Percentiles rank a stretch among this genome's conserved stretches.
Evolutionary conservation across 2,797 vertebrate genomes (phyloP).

Genomic region (Spheniscus humboldti): DNA sequence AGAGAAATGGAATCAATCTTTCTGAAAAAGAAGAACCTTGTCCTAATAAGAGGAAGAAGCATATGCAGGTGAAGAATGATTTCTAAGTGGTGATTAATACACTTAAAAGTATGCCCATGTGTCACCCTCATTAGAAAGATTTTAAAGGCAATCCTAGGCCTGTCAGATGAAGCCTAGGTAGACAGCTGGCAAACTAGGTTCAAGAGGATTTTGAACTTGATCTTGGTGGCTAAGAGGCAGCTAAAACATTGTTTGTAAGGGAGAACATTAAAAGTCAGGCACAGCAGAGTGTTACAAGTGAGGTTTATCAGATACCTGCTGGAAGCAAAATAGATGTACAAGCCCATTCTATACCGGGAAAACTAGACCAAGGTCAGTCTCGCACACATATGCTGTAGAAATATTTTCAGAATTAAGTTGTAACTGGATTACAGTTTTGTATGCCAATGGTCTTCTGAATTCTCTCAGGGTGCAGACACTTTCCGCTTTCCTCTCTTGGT

Average conservation of each 20-base stretch:
- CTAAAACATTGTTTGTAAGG: background rate
- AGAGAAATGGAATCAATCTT: background rate
- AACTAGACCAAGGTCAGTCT: background rate
- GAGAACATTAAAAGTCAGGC: background rate
- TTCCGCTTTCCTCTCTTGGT: background rate
- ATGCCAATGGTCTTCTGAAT: background rate
- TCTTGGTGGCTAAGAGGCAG: background rate
- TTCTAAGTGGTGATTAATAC: background rate
- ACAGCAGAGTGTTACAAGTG: background rate
- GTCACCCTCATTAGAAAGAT: background rate
- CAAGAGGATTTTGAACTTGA: background rate
- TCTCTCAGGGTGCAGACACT: background rate
- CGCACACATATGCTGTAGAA: background rate
- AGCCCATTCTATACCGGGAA: background rate
- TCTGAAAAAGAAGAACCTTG: background rate
- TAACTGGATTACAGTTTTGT: background rate
- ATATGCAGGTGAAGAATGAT: background rate
- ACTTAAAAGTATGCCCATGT: background rate
- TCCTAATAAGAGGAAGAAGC: background rate
- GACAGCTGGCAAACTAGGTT: background rate
- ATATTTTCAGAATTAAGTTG: background rate
- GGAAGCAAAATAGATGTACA: background rate
- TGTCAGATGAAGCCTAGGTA: background rate
- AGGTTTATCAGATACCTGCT: background rate
- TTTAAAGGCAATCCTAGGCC: background rate